Evolutionary conservation across 2,888 invertebrate genomes (phyloP), one percentile per base, ranked within the genome.

Genomic region (Tenthredo livida): DNA sequence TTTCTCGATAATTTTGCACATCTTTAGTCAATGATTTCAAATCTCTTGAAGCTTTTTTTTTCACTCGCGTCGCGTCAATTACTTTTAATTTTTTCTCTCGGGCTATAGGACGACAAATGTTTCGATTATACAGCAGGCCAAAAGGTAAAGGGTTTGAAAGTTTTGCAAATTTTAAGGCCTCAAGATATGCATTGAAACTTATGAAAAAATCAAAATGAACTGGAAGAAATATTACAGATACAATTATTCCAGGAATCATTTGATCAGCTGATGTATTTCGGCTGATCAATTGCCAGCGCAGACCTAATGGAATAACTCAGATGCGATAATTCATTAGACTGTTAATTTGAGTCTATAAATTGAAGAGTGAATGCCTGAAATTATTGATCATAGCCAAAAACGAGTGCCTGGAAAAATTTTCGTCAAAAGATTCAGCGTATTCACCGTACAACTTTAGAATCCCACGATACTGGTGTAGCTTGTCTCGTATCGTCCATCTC

Each of bases 401-500:
- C n/a, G 40, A 72, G 3, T 72, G 65, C 25, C 25, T 65, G 29
- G 29, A 54, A 58, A 78, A 29, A 17, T 78, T 54, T 54, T n/a
- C 7, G 17, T 72, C 40, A 84, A 73, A 70, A 82, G 40, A 86
- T 86, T 84, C 33, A 67, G 43, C 21, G 29, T n/a, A 90, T 93
- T 93, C 93, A 96, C 96, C 95, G 89, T 96, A 95, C 84, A 96
- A 93, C 90, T 95, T 96, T 50, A 96, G 94, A 50, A 96, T 93
- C 33, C 96, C 96, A 75, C 96, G 94, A 88, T 96, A 96, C 90
- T 96, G 96, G 84, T 94, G 94, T 70, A 96, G 94, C 93, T 96
- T 96, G 88, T 96, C 96, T 88, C 94, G 95, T 73, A 95, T 95
- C 1, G 95, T 94, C 96, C 96, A 96, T 90, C 95, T 95, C 50